Percentiles rank a stretch among this genome's conserved stretches.
These are phyloP conservation scores for Epizoanthus rinbou DNA, from an alignment of 92 coral and sea anemone species.

Conservation along the genomic window DNA sequence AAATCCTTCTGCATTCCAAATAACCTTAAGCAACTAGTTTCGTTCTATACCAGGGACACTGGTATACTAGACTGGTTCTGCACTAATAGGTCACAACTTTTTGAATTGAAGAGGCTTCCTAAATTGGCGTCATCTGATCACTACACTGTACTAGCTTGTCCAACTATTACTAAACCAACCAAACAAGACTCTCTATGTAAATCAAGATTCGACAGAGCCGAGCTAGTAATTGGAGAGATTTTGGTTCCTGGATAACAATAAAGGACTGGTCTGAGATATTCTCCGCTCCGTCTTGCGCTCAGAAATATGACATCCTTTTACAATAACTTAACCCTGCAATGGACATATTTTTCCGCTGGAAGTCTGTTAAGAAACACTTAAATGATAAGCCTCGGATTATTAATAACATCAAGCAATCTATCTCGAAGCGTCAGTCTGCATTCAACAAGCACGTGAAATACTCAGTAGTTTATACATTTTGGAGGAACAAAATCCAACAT, in stretches of 20 bases:
- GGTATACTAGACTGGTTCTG: slow-evolving; percentile 48
- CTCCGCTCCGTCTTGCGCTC: background rate
- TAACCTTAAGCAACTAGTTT: background rate
- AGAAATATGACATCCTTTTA: background rate
- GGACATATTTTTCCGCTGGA: background rate
- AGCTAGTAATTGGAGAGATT: slow-evolving; percentile 43
- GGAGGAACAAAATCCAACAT: slow-evolving; percentile 35
- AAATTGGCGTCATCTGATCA: slow-evolving; percentile 43
- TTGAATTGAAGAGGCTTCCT: slow-evolving; percentile 25
- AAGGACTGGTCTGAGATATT: slow-evolving; percentile 22
- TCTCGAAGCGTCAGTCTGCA: slow-evolving; percentile 33
- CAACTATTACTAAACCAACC: slow-evolving; percentile 27
- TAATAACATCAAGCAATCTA: background rate
- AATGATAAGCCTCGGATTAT: slow-evolving; percentile 13
- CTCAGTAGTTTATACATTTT: slow-evolving; percentile 1
- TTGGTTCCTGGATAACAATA: slow-evolving; percentile 35
- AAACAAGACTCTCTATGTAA: slow-evolving; percentile 34
- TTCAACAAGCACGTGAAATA: slow-evolving; percentile 24
- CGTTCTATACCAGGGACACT: slow-evolving; percentile 33
- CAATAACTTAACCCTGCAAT: slow-evolving; percentile 7
- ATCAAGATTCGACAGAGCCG: slow-evolving; percentile 26
- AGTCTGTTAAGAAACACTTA: slow-evolving; percentile 1
- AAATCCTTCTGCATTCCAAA: background rate
- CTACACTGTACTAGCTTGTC: slow-evolving; percentile 37
- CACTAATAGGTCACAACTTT: slow-evolving; percentile 40